Evolutionary conservation across 2,113 vertebrate genomes (phyloP).

Genomic region (Triplophysa dalaica): DNA sequence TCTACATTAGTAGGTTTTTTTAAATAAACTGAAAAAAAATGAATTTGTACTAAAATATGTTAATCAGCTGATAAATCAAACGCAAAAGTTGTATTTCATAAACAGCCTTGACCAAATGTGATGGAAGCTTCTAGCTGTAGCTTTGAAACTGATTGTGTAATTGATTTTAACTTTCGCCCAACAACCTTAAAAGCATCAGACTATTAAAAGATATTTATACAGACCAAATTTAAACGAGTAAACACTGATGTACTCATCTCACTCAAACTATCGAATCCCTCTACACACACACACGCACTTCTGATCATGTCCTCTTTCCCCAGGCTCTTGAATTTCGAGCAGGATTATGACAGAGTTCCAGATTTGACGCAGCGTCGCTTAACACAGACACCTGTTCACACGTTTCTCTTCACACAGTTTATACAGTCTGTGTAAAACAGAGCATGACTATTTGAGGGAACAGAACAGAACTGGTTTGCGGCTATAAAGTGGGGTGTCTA

Average conservation of each 20-base stretch:
- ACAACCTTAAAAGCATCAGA: too few species aligned
- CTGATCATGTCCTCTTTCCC: neutral
- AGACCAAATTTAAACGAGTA: too few species aligned
- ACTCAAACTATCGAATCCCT: neutral
- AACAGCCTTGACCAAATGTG: too few species aligned
- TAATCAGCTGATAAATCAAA: too few species aligned
- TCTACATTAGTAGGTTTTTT: too few species aligned
- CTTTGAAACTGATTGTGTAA: too few species aligned
- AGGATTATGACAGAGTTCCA: neutral
- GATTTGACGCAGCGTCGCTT: neutral
- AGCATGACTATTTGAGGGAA: conserved; percentile 8
- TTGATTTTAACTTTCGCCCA: too few species aligned
- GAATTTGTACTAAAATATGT: too few species aligned
- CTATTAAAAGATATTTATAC: too few species aligned
- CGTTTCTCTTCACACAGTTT: neutral
- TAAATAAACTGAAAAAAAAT: too few species aligned
- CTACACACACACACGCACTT: neutral
- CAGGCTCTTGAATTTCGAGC: neutral
- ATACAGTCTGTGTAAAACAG: conserved; percentile 6
- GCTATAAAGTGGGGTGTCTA: neutral
- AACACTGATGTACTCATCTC: neutral
- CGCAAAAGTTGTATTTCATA: too few species aligned
- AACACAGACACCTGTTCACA: conserved; percentile 20
- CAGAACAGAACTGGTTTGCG: conserved; percentile 5
- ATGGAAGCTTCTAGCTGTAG: too few species aligned